Base-by-base conservation (phyloP, 2,113 vertebrate species). In the Callocephalon fimbriatum region DNA sequence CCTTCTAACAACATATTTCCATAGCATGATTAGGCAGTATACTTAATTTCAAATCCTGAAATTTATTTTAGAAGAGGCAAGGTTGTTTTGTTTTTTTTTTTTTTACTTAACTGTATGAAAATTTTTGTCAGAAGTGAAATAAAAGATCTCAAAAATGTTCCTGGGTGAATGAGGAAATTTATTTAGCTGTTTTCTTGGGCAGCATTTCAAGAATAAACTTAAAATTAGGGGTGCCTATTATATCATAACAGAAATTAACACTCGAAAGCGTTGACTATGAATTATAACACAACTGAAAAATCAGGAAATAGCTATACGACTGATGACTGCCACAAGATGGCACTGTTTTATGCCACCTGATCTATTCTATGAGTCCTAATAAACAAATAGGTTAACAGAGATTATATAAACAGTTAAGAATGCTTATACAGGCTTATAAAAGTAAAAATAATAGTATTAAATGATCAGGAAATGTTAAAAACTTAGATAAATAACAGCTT, bases 251-350 rank as follows among this genome's bases (percentile, higher is more conserved):
- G 71, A 94, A 85, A 50, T 15, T 35, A 62, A 38, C 26, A 22
- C 5, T 47, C 2, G 8, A 78, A 87, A 87, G 63, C 42, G 8
- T 38, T 53, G 31, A 35, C 17, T 25, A 22, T 45, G 10, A 79
- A 67, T 56, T 56, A 5, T 6, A 47, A 47, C 8, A 2, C 1
- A 59, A 40, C 10, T 38, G 45, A 78, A 87, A 87, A 76, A 31
- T 40, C 6, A 20, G 13, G 58, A 66, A 66, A 87, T n/a, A 56
- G 9, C 21, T 56, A 22, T 25, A 15, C 12, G 85, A 65, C n/a
- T 47, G 23, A 29, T 14, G 25, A 31, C 8, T 21, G 63, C 97
- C 97, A 97, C 95, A 75, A 97, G 97, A 90, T 97, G 97, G 97
- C 97, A 96, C 82, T 94, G 66, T 80, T 95, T 93, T 79, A 88